Evolutionary conservation across 2,888 invertebrate genomes (phyloP), one percentile per base, ranked within the genome.

Genomic region (Eudasyphora cyanicolor): DNA sequence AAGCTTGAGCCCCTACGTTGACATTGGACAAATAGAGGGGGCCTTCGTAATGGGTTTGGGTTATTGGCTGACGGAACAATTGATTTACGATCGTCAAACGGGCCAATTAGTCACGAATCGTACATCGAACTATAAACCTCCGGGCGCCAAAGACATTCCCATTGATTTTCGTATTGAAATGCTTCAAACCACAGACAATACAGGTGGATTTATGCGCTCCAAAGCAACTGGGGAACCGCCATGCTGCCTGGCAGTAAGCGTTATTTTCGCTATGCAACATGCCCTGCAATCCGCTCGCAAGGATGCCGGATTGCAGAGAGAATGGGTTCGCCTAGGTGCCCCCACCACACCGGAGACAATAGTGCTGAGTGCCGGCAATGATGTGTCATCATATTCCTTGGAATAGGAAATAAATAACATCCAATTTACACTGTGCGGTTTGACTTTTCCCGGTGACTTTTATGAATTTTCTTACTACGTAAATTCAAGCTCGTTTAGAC

Each of bases 111-210:
- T 95, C 2, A 96, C 96, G 1, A 94, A 95, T 87, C 93, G 96
- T 51, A 96, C 97, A 1, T 97, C 96, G 97, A 95, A 93, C 49
- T 96, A 96, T 88, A 95, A 95, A 86, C 94, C 95, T 1, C 96
- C 96, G 0, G 95, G 95, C 0, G 93, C 94, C 0, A 96, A 95
- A 87, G 96, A 96, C 86, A 95, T 96, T 87, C 96, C 96, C 0
- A 93, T 94, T 14, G 95, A 96, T 89, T 95, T 96, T 86, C 93
- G 95, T 81, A 92, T 96, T 2, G 94, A 94, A 85, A 94, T 96
- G 83, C 92, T 94, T 17, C 94, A 94, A 86, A 95, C 95, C 86
- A 93, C 93, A 21, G 92, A 93, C 0, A 96, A 96, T 89, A 93
- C 93, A 0, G 88, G 91, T 12, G 95, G 96, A 17, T 94, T 96